These are phyloP conservation scores for Neodon shergylaensis DNA, from an alignment of 2,113 vertebrate genomes.

Conservation along the genomic window DNA sequence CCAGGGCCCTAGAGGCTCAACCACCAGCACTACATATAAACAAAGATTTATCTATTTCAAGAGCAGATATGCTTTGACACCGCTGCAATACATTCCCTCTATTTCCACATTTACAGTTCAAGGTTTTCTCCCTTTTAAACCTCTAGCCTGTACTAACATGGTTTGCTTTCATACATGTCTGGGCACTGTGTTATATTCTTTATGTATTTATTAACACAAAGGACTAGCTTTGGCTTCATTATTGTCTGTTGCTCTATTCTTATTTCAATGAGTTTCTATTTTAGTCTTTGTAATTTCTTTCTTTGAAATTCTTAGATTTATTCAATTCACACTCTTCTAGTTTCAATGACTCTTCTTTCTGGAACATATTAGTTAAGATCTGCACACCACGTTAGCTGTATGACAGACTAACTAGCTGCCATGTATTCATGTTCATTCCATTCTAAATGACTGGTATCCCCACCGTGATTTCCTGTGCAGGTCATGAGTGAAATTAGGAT, in stretches of 20 bases:
- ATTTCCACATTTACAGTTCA: neutral
- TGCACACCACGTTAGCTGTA: neutral
- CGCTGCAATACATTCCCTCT: neutral
- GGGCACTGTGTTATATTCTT: neutral
- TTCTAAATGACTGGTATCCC: neutral
- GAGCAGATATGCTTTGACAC: neutral
- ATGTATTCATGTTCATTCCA: neutral
- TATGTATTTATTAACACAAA: neutral
- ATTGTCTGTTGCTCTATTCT: neutral
- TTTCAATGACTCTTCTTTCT: neutral
- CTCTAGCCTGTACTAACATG: rapidly evolving
- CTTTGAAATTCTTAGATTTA: neutral
- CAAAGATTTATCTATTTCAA: neutral
- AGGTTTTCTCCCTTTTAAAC: neutral
- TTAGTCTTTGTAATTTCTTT: neutral
- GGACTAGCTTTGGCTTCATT: neutral
- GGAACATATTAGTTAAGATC: neutral
- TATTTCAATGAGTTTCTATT: neutral
- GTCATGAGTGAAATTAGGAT: neutral
- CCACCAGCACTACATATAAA: neutral
- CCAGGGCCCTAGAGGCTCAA: neutral
- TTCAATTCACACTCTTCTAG: neutral
- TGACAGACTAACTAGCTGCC: rapidly evolving
- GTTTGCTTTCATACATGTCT: rapidly evolving
- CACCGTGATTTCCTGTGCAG: neutral